Evolutionary conservation across 2,888 invertebrate species (phyloP).

Genomic region (Leptinotarsa tumamoca): DNA sequence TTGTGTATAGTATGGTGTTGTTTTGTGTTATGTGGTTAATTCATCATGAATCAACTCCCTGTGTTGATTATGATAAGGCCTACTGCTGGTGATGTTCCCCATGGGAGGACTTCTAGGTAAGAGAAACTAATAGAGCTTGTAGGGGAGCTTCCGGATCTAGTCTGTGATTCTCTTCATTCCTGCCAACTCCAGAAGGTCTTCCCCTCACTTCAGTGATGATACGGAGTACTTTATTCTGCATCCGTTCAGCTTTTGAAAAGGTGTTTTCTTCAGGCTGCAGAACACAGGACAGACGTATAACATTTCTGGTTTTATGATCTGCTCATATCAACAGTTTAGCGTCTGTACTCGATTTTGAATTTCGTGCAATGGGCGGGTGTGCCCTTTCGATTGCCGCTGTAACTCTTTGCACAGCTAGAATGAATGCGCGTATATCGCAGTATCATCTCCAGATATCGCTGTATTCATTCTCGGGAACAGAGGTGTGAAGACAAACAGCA

Average conservation of each 20-base stretch:
- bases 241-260: neutral
- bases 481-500: neutral
- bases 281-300: neutral
- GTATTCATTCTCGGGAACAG: neutral
- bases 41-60: neutral
- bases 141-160: neutral
- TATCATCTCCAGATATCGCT: neutral
- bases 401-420: neutral
- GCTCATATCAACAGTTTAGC: neutral
- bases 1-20: too few relatives aligned
- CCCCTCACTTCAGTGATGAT: neutral
- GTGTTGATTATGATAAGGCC: neutral
- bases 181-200: neutral
- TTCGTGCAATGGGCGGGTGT: neutral
- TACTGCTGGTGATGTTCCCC: neutral
- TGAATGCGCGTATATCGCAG: neutral
- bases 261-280: neutral
- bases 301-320: neutral
- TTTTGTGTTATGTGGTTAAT: too few relatives aligned
- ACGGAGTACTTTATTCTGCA: neutral
- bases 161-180: neutral
- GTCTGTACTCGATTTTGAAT: neutral
- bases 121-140: neutral
- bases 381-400: neutral
- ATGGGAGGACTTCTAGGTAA: neutral